Base-by-base conservation (phyloP, 2,888 invertebrate genomes). In the Lamproptera curius region DNA sequence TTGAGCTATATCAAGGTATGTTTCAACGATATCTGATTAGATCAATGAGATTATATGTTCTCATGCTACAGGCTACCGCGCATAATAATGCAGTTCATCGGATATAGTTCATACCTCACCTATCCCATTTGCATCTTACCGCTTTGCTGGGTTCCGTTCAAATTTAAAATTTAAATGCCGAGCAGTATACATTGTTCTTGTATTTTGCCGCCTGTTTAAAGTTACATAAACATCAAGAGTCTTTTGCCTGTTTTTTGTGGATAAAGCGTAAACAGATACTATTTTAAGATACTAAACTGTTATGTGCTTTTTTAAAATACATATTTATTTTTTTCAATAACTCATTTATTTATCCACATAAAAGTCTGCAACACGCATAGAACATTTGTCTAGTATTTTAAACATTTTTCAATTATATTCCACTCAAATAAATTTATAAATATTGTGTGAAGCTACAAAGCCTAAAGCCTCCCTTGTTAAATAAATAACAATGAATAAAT, bases 111-210 rank as follows among this genome's bases (percentile, higher is more conserved):
- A 20, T 10, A 37, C 28, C 46, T 33, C 26, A 36, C 41, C 46
- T 28, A 39, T 17, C 40, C 40, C 42, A 46, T 46, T 46, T 46
- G 35, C 46, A 46, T 41, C 26, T 16, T 35, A 46, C 28, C 36
- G 36, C 37, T 46, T 46, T 35, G 26, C 41, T 35, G 35, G 16
- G 16, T 16, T 46, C 37, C 36, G 14, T 0, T 11, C 13, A 42
- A 36, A 46, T 46, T 46, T 46, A 31, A 46, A 46, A 36, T 46
- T 46, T 46, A 46, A 46, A 46, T 46, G 6, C 14, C 9, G n/a
- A 28, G 13, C 41, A 28, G 14, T 42, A 41, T 36, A 26, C 37
- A 47, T 47, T 41, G 35, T 23, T 37, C 35, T 31, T 37, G 42
- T 20, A 20, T 23, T 42, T 42, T 38, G 16, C 31, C 36, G 31